phyloP scores from a whole-genome alignment of 1,140 invertebrate genomes.

The Drosophila kanapiae region DNA sequence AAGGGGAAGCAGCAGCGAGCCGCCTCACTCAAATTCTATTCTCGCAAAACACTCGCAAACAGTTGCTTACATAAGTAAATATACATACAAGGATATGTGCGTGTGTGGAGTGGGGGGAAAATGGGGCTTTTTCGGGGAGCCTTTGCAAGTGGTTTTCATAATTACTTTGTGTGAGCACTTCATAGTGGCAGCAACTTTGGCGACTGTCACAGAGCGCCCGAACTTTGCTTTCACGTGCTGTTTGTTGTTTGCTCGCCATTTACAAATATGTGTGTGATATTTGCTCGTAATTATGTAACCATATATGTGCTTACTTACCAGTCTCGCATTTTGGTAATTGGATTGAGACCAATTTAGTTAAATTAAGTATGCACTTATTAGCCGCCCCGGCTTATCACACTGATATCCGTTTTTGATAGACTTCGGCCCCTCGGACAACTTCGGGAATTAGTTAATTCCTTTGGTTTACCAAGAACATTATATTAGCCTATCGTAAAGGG shows the following conservation, averaged over 20 bases:
- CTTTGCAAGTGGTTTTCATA: slow-evolving; percentile 76
- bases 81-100: slow-evolving; percentile 7
- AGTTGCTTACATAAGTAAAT: slow-evolving; percentile 67
- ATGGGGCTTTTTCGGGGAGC: slow-evolving; percentile 10
- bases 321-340: slow-evolving; percentile 24
- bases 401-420: slow-evolving; percentile 1
- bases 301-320: slow-evolving; percentile 5
- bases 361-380: slow-evolving; percentile 18
- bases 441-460: not conserved
- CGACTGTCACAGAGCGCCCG: slow-evolving; percentile 27
- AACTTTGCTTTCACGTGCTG: slow-evolving; percentile 16
- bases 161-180: slow-evolving; percentile 76
- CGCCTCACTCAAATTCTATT: slow-evolving; percentile 41
- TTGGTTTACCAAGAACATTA: not conserved
- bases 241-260: slow-evolving; percentile 14
- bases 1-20: slow-evolving; percentile 51
- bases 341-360: slow-evolving; percentile 24
- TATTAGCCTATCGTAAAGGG: not conserved
- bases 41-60: slow-evolving; percentile 59
- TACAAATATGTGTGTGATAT: slow-evolving; percentile 35
- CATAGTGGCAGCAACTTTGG: slow-evolving; percentile 34
- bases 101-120: not conserved
- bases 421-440: not conserved
- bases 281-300: slow-evolving; percentile 32
- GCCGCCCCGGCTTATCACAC: slow-evolving; percentile 13